Percentiles rank a stretch among this genome's conserved stretches.
Conservation (phyloP, 2,113 vertebrate genomes). For the Cavia aperea region DNA sequence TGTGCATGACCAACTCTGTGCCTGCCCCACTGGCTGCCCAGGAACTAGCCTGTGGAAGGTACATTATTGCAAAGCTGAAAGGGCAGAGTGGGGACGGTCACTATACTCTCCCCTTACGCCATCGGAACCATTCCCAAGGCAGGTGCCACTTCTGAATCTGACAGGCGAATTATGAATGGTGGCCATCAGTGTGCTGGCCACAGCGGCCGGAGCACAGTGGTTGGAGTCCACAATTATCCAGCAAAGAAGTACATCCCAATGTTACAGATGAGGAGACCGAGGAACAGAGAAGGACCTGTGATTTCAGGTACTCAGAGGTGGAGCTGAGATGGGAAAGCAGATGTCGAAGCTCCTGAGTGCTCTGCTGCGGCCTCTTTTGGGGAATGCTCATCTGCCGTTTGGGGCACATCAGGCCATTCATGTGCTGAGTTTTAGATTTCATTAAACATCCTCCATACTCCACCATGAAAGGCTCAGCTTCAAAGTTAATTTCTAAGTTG, state of each 20-base stretch:
- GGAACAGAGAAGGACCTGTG: neutral
- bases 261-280: neutral
- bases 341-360: neutral
- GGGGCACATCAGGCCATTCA: neutral
- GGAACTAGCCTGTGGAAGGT: neutral
- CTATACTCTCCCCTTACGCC: neutral
- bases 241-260: neutral
- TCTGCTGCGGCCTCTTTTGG: neutral
- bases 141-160: accelerated
- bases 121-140: neutral
- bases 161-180: neutral
- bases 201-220: neutral
- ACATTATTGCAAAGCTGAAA: neutral
- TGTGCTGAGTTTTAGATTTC: neutral
- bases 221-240: neutral
- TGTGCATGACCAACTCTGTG: neutral
- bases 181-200: neutral
- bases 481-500: neutral
- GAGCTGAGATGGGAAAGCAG: neutral
- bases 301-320: neutral
- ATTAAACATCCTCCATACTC: neutral
- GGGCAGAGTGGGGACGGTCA: neutral
- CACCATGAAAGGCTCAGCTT: neutral
- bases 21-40: neutral
- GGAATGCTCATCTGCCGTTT: neutral